These are phyloP conservation scores for Conops quadrifasciatus DNA, from an alignment of 2,888 invertebrate species.

Conservation along the genomic window DNA sequence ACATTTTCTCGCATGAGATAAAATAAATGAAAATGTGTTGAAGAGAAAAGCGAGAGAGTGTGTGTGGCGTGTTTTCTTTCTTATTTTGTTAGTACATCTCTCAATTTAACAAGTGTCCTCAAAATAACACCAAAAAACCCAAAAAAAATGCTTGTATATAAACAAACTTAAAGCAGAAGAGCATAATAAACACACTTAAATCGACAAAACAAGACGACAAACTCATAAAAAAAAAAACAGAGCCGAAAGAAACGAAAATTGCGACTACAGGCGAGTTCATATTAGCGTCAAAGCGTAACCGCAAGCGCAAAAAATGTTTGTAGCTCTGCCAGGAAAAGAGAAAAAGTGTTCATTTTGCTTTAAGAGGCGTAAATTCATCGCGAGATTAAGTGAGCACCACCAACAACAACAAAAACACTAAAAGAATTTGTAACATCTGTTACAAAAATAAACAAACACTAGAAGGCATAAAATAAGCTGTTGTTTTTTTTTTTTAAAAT, in stretches of 20 bases:
- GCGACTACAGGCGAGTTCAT: too few relatives aligned
- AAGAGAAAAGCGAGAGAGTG: background rate
- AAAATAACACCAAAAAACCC: constrained; percentile 37
- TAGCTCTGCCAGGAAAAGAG: too few relatives aligned
- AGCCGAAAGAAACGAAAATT: too few relatives aligned
- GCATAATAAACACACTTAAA: background rate
- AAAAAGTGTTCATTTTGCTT: too few relatives aligned
- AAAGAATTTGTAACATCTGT: constrained; percentile 4
- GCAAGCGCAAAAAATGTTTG: too few relatives aligned
- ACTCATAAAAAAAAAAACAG: too few relatives aligned
- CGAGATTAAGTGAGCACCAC: too few relatives aligned
- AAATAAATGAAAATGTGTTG: background rate
- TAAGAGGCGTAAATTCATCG: too few relatives aligned
- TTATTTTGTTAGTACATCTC: constrained; percentile 30
- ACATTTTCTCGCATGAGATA: background rate
- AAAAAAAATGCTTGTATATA: constrained; percentile 25
- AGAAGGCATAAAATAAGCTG: background rate
- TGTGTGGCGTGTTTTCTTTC: constrained; percentile 3
- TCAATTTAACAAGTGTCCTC: constrained; percentile 43
- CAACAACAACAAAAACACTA: background rate
- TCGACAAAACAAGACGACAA: too few relatives aligned
- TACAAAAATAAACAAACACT: background rate
- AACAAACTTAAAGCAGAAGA: constrained; percentile 5
- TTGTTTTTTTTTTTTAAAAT: too few relatives aligned
- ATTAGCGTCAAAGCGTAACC: too few relatives aligned